Evolutionary conservation across 2,797 vertebrate genomes (phyloP).

Genomic region (Periparus ater): DNA sequence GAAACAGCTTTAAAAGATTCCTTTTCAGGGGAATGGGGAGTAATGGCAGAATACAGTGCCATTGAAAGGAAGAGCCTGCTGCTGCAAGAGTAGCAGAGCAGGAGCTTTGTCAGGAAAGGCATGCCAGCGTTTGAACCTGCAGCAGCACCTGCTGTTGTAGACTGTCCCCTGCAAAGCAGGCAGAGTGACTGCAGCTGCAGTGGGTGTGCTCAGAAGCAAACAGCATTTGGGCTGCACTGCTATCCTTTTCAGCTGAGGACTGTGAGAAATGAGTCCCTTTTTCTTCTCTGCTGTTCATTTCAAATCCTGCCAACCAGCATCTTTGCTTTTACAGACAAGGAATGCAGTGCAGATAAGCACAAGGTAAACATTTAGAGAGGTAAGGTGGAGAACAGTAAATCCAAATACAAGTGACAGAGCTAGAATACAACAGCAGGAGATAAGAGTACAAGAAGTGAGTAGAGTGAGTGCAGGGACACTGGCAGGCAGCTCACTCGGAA

Average conservation of each 20-base stretch:
- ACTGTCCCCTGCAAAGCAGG: background rate
- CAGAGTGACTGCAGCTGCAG: background rate
- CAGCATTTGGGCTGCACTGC: no score
- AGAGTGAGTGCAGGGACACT: background rate
- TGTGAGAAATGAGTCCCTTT: background rate
- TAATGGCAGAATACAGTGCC: background rate
- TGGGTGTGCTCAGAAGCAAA: background rate
- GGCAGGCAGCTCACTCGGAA: background rate
- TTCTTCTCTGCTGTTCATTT: background rate
- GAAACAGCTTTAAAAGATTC: no score
- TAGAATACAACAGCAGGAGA: background rate
- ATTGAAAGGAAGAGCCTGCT: background rate
- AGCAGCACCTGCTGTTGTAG: background rate
- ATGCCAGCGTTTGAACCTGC: background rate
- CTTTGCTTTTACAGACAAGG: background rate
- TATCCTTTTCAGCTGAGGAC: background rate
- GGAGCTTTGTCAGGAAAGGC: background rate
- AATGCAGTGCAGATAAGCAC: background rate
- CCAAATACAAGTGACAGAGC: background rate
- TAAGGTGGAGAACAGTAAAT: background rate
- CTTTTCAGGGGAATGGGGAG: no score
- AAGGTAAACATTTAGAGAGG: background rate
- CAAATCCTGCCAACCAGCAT: background rate
- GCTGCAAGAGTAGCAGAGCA: background rate
- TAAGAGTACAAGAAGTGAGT: background rate